These are phyloP conservation scores for Drosophila elegans DNA, from an alignment of 1,140 invertebrate genomes.

Conservation along the genomic window DNA sequence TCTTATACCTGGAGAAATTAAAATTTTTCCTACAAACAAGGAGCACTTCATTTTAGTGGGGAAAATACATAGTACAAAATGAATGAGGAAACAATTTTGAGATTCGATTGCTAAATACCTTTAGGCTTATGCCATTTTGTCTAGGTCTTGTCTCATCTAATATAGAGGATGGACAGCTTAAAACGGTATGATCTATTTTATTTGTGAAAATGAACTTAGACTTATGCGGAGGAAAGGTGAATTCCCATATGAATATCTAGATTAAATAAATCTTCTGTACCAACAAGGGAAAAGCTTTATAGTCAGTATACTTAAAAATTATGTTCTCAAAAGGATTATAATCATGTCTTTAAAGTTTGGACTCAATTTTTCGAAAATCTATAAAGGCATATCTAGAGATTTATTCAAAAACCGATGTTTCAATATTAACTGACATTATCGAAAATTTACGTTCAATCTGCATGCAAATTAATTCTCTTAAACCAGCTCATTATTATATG, in stretches of 20 bases:
- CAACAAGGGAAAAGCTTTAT: no score
- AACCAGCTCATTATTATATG: background rate
- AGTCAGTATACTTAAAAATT: no score
- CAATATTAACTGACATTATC: no score
- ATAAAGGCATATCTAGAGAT: no score
- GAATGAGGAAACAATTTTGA: constrained; percentile 18
- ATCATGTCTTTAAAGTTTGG: no score
- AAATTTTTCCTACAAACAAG: constrained; percentile 78
- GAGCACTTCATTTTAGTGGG: constrained; percentile 70
- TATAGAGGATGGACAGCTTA: constrained; percentile 29
- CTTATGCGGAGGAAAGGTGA: background rate
- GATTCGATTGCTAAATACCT: constrained; percentile 73
- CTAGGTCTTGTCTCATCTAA: constrained; percentile 60
- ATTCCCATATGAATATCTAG: background rate
- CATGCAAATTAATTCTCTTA: no score
- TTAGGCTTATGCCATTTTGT: constrained; percentile 61
- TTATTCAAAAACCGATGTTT: no score
- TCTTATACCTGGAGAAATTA: constrained; percentile 60
- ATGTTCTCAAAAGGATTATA: no score
- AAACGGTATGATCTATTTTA: background rate
- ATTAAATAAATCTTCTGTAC: no score
- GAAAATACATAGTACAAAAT: constrained; percentile 25
- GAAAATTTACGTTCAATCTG: no score
- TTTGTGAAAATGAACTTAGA: background rate
- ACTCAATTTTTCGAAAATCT: no score